Conservation (phyloP, 2,888 invertebrate species). For the Schizaphis graminum region DNA sequence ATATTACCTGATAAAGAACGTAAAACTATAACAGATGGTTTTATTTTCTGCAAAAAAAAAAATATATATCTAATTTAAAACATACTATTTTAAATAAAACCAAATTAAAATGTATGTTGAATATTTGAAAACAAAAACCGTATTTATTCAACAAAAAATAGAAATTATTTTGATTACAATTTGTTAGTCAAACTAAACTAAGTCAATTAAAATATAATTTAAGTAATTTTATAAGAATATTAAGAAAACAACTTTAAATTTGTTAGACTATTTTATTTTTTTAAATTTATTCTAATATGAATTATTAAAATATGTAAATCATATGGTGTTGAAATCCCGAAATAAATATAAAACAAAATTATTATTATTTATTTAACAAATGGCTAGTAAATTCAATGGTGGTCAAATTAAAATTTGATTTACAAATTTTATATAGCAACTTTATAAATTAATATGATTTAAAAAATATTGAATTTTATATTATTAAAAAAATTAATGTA, state of each 20-base stretch:
- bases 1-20: slow-evolving; percentile 40
- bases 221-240: neutral
- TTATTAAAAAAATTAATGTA: neutral
- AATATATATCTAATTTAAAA: slow-evolving; percentile 1
- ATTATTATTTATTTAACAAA: too few relatives aligned
- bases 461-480: neutral
- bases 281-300: neutral
- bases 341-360: neutral
- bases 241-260: neutral
- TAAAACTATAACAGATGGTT: slow-evolving; percentile 22
- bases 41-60: slow-evolving; percentile 20
- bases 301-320: neutral
- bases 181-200: neutral
- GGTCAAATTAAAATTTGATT: neutral
- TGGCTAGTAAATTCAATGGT: neutral
- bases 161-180: neutral
- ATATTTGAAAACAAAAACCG: neutral
- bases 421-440: neutral
- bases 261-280: neutral
- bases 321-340: neutral
- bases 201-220: neutral
- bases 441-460: neutral
- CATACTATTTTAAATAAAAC: neutral
- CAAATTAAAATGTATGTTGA: neutral
- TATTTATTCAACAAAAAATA: neutral